Percentiles rank a stretch among this genome's conserved stretches.
Evolutionary conservation across 2,888 invertebrate genomes (phyloP).

Genomic region (Elegia similella): DNA sequence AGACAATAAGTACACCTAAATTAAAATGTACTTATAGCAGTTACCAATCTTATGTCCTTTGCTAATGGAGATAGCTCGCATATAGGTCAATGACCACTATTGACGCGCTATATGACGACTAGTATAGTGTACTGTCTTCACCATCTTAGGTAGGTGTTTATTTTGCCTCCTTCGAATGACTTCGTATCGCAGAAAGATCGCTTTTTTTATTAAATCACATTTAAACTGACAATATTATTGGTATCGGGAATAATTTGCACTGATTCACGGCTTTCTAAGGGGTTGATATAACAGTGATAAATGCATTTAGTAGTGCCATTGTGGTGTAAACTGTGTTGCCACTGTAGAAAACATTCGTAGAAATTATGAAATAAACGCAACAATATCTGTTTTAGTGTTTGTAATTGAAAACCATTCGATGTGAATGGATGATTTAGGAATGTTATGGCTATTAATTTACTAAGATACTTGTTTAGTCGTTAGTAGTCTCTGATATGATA

Average conservation of each 20-base stretch:
- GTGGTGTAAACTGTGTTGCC: conserved; percentile 45
- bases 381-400: background rate
- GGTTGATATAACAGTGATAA: conserved; percentile 59
- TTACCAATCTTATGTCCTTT: no score
- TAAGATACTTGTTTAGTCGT: background rate
- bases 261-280: conserved; percentile 33
- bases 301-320: conserved; percentile 77
- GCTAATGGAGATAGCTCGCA: no score
- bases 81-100: no score
- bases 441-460: conserved; percentile 5
- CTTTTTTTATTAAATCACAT: background rate
- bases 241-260: conserved; percentile 26
- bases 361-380: background rate
- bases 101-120: no score
- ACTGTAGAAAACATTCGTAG: background rate
- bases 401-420: background rate
- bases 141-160: no score
- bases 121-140: no score
- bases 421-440: background rate
- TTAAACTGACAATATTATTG: conserved; percentile 9
- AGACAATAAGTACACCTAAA: background rate
- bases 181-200: background rate
- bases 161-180: no score
- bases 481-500: background rate
- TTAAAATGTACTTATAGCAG: no score